Conservation (phyloP, 2,888 invertebrate species). For the Charanyca ferruginea region DNA sequence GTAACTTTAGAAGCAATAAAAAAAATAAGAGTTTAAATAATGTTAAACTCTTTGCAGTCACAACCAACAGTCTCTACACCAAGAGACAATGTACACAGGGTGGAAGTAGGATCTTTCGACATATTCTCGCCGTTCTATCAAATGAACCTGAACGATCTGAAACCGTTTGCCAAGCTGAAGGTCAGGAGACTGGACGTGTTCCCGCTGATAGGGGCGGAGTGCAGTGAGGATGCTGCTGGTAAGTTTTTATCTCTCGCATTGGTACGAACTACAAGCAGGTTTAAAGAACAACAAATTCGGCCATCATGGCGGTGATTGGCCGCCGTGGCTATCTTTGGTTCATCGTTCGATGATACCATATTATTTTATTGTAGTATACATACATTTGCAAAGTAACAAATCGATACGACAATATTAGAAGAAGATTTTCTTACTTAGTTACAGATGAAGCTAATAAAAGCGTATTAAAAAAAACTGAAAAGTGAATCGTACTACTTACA, state of each 20-base stretch:
- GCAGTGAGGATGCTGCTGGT: constrained; percentile 63
- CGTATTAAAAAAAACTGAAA: no score
- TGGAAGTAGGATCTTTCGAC: constrained; percentile 86
- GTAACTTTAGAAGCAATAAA: no score
- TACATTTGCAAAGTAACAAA: no score
- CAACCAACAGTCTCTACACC: constrained; percentile 76
- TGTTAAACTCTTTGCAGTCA: constrained; percentile 72
- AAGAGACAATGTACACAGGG: constrained; percentile 78
- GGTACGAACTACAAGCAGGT: background rate
- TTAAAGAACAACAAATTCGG: no score
- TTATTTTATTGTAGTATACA: no score
- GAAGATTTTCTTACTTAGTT: no score
- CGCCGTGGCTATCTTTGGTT: no score
- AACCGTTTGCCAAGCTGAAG: constrained; percentile 79
- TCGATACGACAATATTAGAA: no score
- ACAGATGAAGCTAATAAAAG: no score
- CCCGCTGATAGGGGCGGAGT: constrained; percentile 72
- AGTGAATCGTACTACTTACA: no score
- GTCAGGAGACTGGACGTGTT: constrained; percentile 82
- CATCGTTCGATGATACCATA: no score
- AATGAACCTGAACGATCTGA: constrained; percentile 83
- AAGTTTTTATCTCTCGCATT: background rate
- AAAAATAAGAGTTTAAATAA: background rate
- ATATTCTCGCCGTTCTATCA: constrained; percentile 85
- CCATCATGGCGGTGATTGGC: no score